A percentile compares a stretch with the other conserved stretches of the same genome.
phyloP scores from a whole-genome alignment of 2,797 vertebrate genomes.

The Oophaga sylvatica region DNA sequence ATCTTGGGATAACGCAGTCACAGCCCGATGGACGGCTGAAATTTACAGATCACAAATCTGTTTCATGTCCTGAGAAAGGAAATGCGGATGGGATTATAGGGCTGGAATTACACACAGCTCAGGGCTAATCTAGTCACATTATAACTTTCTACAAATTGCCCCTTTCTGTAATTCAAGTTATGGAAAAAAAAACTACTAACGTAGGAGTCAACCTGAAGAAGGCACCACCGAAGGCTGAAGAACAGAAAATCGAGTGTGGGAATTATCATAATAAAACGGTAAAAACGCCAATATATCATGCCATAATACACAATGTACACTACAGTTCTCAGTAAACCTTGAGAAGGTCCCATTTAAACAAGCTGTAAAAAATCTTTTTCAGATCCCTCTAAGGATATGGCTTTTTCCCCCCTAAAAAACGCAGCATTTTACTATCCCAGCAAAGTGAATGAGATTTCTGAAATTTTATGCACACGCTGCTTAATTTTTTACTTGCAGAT shows the following conservation, averaged over 20 bases:
- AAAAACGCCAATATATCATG: background rate
- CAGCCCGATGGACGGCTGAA: slow-evolving; percentile 21
- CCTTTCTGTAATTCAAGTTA: slow-evolving; percentile 8
- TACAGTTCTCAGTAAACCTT: background rate
- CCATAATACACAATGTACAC: too few species aligned
- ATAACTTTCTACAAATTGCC: slow-evolving; percentile 49
- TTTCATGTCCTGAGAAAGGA: slow-evolving; percentile 50
- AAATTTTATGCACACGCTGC: too few species aligned
- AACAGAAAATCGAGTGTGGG: too few species aligned
- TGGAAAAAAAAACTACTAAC: background rate
- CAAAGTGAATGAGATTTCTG: too few species aligned
- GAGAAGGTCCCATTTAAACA: background rate
- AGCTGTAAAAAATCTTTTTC: background rate
- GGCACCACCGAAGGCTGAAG: background rate
- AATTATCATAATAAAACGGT: background rate
- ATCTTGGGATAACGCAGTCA: slow-evolving; percentile 18
- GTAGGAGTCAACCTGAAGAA: background rate
- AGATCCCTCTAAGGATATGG: too few species aligned
- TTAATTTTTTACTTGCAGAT: too few species aligned
- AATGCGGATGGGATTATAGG: slow-evolving; percentile 64
- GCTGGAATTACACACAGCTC: slow-evolving; percentile 66
- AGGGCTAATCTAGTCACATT: slow-evolving; percentile 52
- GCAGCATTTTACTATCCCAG: too few species aligned
- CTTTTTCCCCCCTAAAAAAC: too few species aligned
- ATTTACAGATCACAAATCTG: slow-evolving; percentile 54